Evolutionary conservation across 35 echinoderm and acorn worm genomes (phyloP).

Genomic region (Holothuria glaberrima): DNA sequence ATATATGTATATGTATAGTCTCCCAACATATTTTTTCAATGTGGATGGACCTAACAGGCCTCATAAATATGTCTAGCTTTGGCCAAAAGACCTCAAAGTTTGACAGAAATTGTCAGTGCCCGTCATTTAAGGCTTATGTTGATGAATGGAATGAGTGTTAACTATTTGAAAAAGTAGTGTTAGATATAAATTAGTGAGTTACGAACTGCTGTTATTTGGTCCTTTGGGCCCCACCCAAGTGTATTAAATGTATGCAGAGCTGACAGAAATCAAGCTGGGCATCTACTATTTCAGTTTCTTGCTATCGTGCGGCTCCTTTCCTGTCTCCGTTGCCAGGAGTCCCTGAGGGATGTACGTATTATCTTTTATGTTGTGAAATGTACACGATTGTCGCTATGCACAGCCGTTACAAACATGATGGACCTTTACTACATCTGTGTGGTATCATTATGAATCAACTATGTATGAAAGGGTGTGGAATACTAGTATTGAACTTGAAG

Average conservation of each 20-base stretch:
- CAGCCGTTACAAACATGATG: no score
- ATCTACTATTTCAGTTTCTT: conserved; percentile 25
- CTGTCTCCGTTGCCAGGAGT: conserved; percentile 27
- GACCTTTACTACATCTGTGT: no score
- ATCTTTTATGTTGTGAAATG: conserved; percentile 3
- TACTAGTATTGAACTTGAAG: no score
- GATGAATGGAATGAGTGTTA: conserved; percentile 45
- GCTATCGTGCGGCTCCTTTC: background rate
- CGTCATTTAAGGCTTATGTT: conserved; percentile 45
- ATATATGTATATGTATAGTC: no score
- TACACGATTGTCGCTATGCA: background rate
- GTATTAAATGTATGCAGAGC: conserved; percentile 39
- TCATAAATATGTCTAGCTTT: conserved; percentile 31
- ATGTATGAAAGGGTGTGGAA: no score
- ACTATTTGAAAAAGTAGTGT: conserved; percentile 43
- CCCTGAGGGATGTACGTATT: conserved; percentile 32
- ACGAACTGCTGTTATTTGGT: conserved; percentile 45
- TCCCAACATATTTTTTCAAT: background rate
- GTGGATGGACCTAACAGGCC: conserved; percentile 37
- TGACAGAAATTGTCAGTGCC: conserved; percentile 39
- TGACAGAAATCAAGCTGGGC: conserved; percentile 35
- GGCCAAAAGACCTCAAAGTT: conserved; percentile 46
- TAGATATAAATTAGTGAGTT: conserved; percentile 50
- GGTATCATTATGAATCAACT: no score
- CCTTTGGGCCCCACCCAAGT: conserved; percentile 54